Conservation (phyloP, 1,140 invertebrate species). For the Pseudomyrmex dendroicus region DNA sequence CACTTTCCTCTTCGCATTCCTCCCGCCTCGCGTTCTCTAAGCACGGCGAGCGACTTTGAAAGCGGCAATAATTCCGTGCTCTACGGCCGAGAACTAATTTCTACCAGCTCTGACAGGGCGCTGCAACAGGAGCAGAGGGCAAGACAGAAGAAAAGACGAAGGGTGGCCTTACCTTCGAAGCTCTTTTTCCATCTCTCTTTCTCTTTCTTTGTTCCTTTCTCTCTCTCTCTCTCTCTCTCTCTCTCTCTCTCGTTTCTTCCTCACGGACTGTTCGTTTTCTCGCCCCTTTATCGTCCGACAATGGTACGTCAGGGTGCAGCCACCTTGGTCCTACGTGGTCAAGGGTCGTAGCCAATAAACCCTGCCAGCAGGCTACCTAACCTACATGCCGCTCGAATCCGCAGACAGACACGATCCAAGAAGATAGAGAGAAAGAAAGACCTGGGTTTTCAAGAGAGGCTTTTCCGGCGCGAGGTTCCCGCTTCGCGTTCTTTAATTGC, state of each 20-base stretch:
- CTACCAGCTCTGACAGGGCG: conserved; percentile 58
- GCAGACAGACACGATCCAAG: conserved; percentile 20
- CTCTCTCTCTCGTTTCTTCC: conserved; percentile 37
- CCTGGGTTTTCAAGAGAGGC: background rate
- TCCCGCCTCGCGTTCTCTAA: conserved; percentile 53
- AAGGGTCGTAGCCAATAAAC: conserved; percentile 66
- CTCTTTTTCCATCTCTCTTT: background rate
- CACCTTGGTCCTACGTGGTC: conserved; percentile 39
- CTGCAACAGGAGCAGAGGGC: conserved; percentile 6
- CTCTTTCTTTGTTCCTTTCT: background rate
- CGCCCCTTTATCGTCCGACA: conserved; percentile 68
- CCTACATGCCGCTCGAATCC: conserved; percentile 41
- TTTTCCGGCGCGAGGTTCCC: conserved; percentile 32
- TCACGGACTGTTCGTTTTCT: conserved; percentile 62
- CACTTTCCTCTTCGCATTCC: conserved; percentile 59
- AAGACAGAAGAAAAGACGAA: conserved; percentile 44
- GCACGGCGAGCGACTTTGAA: conserved; percentile 73
- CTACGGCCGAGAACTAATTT: conserved; percentile 77
- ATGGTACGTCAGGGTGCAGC: conserved; percentile 46
- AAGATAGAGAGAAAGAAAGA: background rate
- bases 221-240: background rate
- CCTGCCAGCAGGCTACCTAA: conserved; percentile 12
- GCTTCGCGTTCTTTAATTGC: conserved; percentile 47
- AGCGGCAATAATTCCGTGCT: conserved; percentile 77
- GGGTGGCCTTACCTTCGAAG: conserved; percentile 32